Evolutionary conservation across 2,888 invertebrate genomes (phyloP), one percentile per base, ranked within the genome.

Genomic region (Diplazon laetatorius): DNA sequence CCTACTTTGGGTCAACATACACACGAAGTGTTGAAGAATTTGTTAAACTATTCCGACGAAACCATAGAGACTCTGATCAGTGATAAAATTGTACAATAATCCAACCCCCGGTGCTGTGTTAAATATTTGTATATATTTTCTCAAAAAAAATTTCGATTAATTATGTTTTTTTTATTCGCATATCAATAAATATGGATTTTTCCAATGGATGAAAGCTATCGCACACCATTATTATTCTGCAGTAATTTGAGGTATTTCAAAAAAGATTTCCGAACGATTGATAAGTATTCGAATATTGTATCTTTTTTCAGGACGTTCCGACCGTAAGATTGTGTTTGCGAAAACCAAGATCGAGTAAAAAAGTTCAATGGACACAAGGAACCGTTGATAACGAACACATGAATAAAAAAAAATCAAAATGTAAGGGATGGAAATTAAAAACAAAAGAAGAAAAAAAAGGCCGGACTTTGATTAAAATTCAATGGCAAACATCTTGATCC

Each of bases 351-450:
- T 92, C 92, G 42, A 92, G 93, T 71, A 95, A 96, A 91, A 97
- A 96, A 91, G 98, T 98, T 0, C 95, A 95, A 79, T 99, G 98
- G 97, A 95, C 95, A 9, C 94, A 95, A 76, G 97, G 95, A 84
- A 98, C 98, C 0, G 96, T 99, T 12, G 98, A 99, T 91, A 98
- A 99, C 92, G 98, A 99, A 91, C 92, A 97, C 88, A 94, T 98
- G 95, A 96, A 97, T 89, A 97, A 96, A 91, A 98, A 98, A 92
- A 98, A 98, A 91, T 98, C 98, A 22, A 99, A 98, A 94, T 98
- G 98, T 97, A 92, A 94, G 94, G 74, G 42, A 35, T 18, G 8
- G 25, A n/a, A 37, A 1, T 0, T 25, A 2, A 30, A 25, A 68
- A 37, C 4, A n/a, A 46, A 14, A 6, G 30, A 30, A 30, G 30